Percentiles rank a stretch among this genome's conserved stretches.
These are phyloP conservation scores for Emys orbicularis DNA, from an alignment of 2,797 vertebrate species.

Conservation along the genomic window DNA sequence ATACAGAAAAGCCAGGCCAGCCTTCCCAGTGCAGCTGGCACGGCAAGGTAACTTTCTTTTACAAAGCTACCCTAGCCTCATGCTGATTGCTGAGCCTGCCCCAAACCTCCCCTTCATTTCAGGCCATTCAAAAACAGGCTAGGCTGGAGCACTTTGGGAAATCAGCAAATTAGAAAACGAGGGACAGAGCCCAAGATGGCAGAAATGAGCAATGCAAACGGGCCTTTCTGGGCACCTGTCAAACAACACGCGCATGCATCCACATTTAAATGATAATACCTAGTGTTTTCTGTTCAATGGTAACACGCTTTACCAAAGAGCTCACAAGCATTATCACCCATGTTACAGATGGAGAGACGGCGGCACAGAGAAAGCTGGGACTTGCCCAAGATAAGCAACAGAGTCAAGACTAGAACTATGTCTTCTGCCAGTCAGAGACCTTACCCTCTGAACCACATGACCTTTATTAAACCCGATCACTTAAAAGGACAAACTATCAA, in stretches of 20 bases:
- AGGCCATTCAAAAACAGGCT: background rate
- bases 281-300: too few relatives aligned
- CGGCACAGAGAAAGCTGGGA: background rate
- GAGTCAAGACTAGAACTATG: background rate
- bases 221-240: background rate
- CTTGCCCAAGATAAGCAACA: background rate
- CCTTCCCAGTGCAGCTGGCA: background rate
- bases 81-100: background rate
- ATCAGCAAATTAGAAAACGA: background rate
- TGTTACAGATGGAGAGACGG: background rate
- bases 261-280: background rate
- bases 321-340: background rate
- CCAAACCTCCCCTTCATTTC: background rate
- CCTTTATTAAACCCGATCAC: background rate
- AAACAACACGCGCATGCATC: background rate
- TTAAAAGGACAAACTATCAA: background rate
- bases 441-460: background rate
- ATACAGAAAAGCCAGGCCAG: background rate
- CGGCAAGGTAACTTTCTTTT: background rate
- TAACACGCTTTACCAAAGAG: background rate
- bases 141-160: background rate
- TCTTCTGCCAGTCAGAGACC: background rate
- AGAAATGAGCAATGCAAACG: background rate
- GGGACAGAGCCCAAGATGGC: background rate
- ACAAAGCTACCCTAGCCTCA: background rate